Evolutionary conservation across 2,888 invertebrate species (phyloP).

Genomic region (Eumerus sabulonum): DNA sequence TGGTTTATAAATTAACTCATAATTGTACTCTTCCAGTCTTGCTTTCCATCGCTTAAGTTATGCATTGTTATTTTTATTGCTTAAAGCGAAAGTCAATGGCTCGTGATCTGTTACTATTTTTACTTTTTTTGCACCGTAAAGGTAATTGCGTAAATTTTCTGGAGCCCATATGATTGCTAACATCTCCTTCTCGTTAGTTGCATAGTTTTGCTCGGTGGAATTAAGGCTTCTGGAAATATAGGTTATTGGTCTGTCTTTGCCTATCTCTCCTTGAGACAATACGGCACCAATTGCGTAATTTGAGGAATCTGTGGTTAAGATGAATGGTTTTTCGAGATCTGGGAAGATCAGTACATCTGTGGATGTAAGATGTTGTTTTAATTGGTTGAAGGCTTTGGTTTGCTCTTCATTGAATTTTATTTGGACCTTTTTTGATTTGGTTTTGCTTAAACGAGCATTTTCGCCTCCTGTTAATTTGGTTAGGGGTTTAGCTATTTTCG

Average conservation of each 20-base stretch:
- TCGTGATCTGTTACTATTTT: neutral
- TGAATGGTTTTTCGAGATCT: conserved; percentile 8
- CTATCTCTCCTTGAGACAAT: neutral
- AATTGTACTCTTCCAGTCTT: conserved; percentile 2
- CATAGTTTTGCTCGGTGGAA: neutral
- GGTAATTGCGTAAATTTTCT: neutral
- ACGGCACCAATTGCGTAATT: conserved; percentile 9
- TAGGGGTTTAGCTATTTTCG: neutral
- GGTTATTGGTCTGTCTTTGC: too few species aligned
- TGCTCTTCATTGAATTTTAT: too few species aligned
- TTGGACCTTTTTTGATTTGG: conserved; percentile 1
- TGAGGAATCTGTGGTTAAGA: neutral
- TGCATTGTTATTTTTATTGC: conserved; percentile 7
- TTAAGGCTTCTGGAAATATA: neutral
- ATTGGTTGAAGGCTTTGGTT: conserved; percentile 6
- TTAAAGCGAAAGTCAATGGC: conserved; percentile 1
- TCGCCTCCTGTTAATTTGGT: neutral
- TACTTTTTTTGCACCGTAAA: conserved; percentile 3
- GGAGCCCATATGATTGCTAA: conserved; percentile 4
- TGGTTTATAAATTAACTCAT: neutral
- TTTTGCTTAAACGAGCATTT: neutral
- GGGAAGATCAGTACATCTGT: neutral
- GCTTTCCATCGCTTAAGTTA: conserved; percentile 7
- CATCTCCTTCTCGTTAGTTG: conserved; percentile 13
- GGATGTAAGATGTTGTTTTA: conserved; percentile 5